Conservation (phyloP, 2,888 invertebrate genomes). For the Hipparchia sbordonii region DNA sequence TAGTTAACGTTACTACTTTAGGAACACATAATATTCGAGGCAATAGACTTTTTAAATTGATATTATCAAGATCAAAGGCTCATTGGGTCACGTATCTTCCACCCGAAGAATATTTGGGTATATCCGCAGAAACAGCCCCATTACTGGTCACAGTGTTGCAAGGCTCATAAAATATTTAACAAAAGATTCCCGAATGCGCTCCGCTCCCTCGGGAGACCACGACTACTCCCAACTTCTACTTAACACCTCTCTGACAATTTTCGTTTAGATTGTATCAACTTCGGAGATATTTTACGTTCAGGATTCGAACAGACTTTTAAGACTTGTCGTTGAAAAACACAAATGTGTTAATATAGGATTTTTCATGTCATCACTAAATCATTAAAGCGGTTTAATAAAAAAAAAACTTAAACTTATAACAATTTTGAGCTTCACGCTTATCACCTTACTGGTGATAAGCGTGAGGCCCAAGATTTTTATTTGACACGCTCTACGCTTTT, state of each 20-base stretch:
- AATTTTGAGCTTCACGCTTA: no score
- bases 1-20: background rate
- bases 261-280: slow-evolving; percentile 42
- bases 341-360: no score
- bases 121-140: slow-evolving; percentile 32
- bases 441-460: no score
- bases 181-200: slow-evolving; percentile 72
- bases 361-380: no score
- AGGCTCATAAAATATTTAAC: slow-evolving; percentile 80
- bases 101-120: slow-evolving; percentile 5
- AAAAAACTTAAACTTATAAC: no score
- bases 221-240: slow-evolving; percentile 51
- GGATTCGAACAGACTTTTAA: background rate
- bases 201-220: slow-evolving; percentile 54
- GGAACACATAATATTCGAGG: background rate
- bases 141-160: slow-evolving; percentile 64
- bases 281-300: slow-evolving; percentile 42
- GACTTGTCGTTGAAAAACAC: background rate
- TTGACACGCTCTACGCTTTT: no score
- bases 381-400: no score
- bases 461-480: no score
- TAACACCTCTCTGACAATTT: slow-evolving; percentile 56
- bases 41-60: background rate
- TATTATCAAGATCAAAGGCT: slow-evolving; percentile 13
- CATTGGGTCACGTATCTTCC: background rate